Base-by-base conservation (phyloP, 2,888 invertebrate genomes). In the Diloba caeruleocephala region DNA sequence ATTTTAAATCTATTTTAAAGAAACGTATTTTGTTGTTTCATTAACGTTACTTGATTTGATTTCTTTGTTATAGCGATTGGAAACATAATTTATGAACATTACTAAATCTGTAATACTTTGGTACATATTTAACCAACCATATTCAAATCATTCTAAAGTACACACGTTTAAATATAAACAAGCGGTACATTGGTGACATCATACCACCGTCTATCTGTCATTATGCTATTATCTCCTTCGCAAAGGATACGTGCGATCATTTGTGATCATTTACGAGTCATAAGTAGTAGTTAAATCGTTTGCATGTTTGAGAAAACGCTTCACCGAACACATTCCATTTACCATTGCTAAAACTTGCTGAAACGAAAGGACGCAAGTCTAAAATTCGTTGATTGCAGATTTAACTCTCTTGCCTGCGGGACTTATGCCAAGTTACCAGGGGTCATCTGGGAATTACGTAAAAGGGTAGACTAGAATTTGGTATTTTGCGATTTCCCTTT, bases 201-300 rank as follows among this genome's bases (percentile, higher is more conserved):
- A 70, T 31, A 21, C 21, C 38, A 49, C 5, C 26, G 26, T 46
- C 56, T 67, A 44, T 72, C 50, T 48, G 48, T 73, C 70, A 69
- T 69, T 70, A 60, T n/a, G 36, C 53, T 56, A 74, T 71, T 74
- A 71, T 56, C 56, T 49, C 44, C 41, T 31, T 48, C 23, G 70
- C 54, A 53, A 57, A 65, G 71, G 67, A 71, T 66, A 67, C 48
- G 52, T 49, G 45, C 54, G 57, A 70, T 59, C 71, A 66, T 71
- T 59, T 52, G 53, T 63, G 56, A 71, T 59, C 71, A 63, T 71
- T 70, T 63, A 60, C 71, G 66, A 61, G 41, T 63, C 60, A 13
- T 66, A 58, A 66, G 71, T 60, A 60, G 53, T 66, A 56, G 63
- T 65, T 54, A 55, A 45, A 50, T 36, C 54, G 49, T 65, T 59